phyloP scores from a whole-genome alignment of 2,888 invertebrate genomes.

The Drosophila conformis region DNA sequence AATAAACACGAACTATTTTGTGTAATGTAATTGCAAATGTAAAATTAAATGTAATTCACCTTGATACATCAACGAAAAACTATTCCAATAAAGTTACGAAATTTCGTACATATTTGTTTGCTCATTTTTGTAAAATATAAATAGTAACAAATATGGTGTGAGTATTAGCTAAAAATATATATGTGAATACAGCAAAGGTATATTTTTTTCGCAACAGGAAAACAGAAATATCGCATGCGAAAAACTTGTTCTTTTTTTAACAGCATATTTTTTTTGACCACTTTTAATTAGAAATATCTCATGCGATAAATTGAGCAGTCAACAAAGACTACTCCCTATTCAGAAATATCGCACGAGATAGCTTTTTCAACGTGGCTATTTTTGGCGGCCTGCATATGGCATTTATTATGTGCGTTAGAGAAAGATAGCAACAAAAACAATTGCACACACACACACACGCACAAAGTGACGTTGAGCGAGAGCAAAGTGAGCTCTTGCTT shows the following conservation, averaged over 20 bases:
- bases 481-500: slow-evolving; percentile 39
- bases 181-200: neutral
- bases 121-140: neutral
- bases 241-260: too few relatives aligned
- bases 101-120: neutral
- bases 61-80: neutral
- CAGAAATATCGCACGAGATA: slow-evolving; percentile 12
- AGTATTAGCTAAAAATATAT: neutral
- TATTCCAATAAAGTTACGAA: neutral
- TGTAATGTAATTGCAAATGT: neutral
- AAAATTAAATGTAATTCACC: neutral
- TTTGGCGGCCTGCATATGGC: slow-evolving; percentile 22
- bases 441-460: neutral
- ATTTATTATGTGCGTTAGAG: slow-evolving; percentile 14
- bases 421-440: slow-evolving; percentile 49
- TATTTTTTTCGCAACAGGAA: neutral
- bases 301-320: slow-evolving; percentile 33
- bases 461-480: slow-evolving; percentile 5
- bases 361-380: slow-evolving; percentile 26
- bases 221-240: neutral
- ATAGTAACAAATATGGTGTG: neutral
- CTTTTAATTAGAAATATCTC: slow-evolving; percentile 22
- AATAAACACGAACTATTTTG: neutral
- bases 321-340: neutral
- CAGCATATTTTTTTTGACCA: neutral